phyloP scores from a whole-genome alignment of 2,888 invertebrate genomes.

The Mesopsocus fuscifrons region DNA sequence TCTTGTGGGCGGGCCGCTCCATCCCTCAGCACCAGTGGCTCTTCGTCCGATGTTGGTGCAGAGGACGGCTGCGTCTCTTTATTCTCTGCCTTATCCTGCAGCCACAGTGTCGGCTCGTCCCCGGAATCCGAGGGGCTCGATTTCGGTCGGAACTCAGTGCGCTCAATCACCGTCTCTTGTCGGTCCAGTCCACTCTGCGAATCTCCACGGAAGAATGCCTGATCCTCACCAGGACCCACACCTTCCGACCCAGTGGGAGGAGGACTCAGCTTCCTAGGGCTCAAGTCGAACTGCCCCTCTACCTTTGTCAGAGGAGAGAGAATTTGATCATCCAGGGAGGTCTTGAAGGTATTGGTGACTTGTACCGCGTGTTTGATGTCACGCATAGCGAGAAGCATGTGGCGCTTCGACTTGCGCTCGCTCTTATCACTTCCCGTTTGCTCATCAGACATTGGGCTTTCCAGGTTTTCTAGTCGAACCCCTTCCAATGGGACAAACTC shows the following conservation, averaged over 20 bases:
- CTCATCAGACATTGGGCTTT: constrained; percentile 7
- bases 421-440: constrained; percentile 7
- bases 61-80: not conserved
- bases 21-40: no score
- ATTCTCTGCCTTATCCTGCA: not conserved
- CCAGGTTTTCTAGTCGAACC: not conserved
- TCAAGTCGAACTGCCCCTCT: constrained; percentile 8
- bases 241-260: not conserved
- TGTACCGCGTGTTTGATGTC: constrained; percentile 6
- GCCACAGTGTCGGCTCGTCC: constrained; percentile 9
- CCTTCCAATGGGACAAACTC: not conserved
- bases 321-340: constrained; percentile 1
- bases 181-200: constrained; percentile 11
- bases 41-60: not conserved
- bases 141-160: constrained; percentile 7
- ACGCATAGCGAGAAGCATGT: constrained; percentile 5
- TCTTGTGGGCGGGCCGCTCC: not conserved
- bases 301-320: not conserved
- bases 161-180: constrained; percentile 15
- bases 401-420: not conserved
- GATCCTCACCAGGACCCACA: not conserved
- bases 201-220: constrained; percentile 12
- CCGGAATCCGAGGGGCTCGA: constrained; percentile 8
- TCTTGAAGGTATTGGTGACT: not conserved
- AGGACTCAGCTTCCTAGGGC: constrained; percentile 15